Percentiles rank a stretch among this genome's conserved stretches.
These are phyloP conservation scores for Phyllotreta striolata DNA, from an alignment of 2,888 invertebrate species.

Conservation along the genomic window DNA sequence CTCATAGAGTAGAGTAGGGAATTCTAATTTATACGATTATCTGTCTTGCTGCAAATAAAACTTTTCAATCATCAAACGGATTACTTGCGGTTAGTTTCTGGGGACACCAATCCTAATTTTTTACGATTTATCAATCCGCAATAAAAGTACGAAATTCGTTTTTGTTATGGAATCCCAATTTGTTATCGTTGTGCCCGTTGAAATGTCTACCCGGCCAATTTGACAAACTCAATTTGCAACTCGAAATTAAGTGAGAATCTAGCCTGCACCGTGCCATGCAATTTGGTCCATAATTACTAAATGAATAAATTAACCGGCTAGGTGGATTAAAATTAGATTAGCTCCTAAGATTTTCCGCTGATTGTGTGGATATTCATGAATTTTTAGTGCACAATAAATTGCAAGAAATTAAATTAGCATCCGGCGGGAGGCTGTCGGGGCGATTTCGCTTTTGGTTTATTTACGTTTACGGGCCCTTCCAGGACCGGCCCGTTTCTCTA, in stretches of 20 bases:
- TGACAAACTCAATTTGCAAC: slow-evolving; percentile 31
- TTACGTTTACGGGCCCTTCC: too few relatives aligned
- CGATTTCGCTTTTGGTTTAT: too few relatives aligned
- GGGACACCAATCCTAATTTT: too few relatives aligned
- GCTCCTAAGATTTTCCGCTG: neutral
- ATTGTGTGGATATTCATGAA: neutral
- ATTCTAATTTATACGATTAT: too few relatives aligned
- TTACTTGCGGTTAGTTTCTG: too few relatives aligned
- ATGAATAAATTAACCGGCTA: slow-evolving; percentile 14
- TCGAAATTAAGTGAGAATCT: slow-evolving; percentile 29
- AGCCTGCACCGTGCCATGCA: slow-evolving; percentile 16
- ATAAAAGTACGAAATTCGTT: too few relatives aligned
- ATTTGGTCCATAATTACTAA: slow-evolving; percentile 25
- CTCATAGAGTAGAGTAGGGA: too few relatives aligned
- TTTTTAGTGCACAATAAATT: slow-evolving; percentile 10
- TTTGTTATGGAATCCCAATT: slow-evolving; percentile 1
- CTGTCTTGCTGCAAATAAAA: too few relatives aligned
- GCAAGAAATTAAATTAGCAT: slow-evolving; percentile 1
- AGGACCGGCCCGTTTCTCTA: neutral
- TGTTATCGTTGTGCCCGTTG: slow-evolving; percentile 2
- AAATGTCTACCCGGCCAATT: slow-evolving; percentile 17
- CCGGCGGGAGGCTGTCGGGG: neutral
- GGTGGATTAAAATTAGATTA: neutral
- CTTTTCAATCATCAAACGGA: too few relatives aligned
- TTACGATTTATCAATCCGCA: too few relatives aligned